Percentiles rank a stretch among this genome's conserved stretches.
These are phyloP conservation scores for Myzus persicae DNA, from an alignment of 1,140 invertebrate species.

Conservation along the genomic window DNA sequence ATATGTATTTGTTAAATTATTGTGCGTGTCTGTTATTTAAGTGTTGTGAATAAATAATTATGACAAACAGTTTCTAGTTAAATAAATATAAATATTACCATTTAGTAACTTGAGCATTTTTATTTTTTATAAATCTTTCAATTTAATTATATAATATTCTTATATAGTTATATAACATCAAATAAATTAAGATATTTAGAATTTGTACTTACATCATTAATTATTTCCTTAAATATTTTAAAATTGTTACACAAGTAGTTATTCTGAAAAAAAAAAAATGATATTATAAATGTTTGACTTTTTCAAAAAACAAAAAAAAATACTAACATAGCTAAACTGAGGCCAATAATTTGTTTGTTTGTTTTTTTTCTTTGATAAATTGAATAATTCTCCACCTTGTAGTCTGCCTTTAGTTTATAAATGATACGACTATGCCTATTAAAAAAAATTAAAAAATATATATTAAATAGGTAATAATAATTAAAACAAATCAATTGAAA, in stretches of 20 bases:
- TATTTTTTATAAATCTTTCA: no score
- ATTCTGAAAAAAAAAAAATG: slow-evolving; percentile 24
- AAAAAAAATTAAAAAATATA: neutral
- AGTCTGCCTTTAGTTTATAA: neutral
- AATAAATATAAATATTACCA: no score
- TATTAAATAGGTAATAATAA: neutral
- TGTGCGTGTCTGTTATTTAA: no score
- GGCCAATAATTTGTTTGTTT: neutral
- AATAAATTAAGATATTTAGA: neutral
- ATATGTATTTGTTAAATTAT: no score
- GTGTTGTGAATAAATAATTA: no score
- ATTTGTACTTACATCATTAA: neutral
- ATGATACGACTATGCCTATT: slow-evolving; percentile 6
- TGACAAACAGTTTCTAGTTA: no score
- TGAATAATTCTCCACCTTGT: neutral
- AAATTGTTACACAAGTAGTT: neutral
- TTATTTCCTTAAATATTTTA: slow-evolving; percentile 8
- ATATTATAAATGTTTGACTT: neutral
- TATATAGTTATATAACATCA: neutral
- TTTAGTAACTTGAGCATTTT: no score
- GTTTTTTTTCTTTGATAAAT: neutral
- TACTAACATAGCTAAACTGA: slow-evolving; percentile 22
- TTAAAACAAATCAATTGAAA: neutral
- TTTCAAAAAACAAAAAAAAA: neutral
- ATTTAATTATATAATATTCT: neutral